Evolutionary conservation across 2,888 invertebrate genomes (phyloP).

Genomic region (Lithophane leautieri): DNA sequence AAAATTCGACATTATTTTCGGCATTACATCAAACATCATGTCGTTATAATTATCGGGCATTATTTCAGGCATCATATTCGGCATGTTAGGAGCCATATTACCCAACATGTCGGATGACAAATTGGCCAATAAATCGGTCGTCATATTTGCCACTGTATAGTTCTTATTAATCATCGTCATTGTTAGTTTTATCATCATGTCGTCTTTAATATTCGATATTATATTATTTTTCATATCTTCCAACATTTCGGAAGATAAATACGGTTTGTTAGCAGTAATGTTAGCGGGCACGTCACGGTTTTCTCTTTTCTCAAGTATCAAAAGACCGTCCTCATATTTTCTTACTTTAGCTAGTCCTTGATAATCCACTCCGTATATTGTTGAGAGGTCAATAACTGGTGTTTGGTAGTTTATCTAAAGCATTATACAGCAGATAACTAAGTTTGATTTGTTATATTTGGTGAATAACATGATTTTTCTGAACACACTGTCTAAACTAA

Average conservation of each 20-base stretch:
- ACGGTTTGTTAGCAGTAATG: slow-evolving; percentile 47
- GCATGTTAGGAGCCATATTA: slow-evolving; percentile 44
- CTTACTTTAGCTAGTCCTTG: slow-evolving; percentile 72
- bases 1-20: slow-evolving; percentile 47
- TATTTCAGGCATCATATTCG: slow-evolving; percentile 52
- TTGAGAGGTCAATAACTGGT: slow-evolving; percentile 81
- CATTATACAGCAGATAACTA: neutral
- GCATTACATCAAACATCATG: slow-evolving; percentile 28
- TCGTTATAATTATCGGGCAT: slow-evolving; percentile 45
- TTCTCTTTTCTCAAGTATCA: slow-evolving; percentile 75
- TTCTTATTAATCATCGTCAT: slow-evolving; percentile 56
- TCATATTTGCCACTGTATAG: slow-evolving; percentile 46
- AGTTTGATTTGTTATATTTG: neutral
- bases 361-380: slow-evolving; percentile 81
- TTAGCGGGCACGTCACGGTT: slow-evolving; percentile 74
- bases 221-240: slow-evolving; percentile 57
- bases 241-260: slow-evolving; percentile 41
- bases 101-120: slow-evolving; percentile 42
- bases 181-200: slow-evolving; percentile 53
- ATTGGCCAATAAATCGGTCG: slow-evolving; percentile 41
- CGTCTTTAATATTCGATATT: slow-evolving; percentile 54
- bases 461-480: neutral
- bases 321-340: slow-evolving; percentile 74
- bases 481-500: neutral
- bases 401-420: slow-evolving; percentile 83